phyloP scores from a whole-genome alignment of 2,888 invertebrate genomes.

The Lepetodrilus schrolli region DNA sequence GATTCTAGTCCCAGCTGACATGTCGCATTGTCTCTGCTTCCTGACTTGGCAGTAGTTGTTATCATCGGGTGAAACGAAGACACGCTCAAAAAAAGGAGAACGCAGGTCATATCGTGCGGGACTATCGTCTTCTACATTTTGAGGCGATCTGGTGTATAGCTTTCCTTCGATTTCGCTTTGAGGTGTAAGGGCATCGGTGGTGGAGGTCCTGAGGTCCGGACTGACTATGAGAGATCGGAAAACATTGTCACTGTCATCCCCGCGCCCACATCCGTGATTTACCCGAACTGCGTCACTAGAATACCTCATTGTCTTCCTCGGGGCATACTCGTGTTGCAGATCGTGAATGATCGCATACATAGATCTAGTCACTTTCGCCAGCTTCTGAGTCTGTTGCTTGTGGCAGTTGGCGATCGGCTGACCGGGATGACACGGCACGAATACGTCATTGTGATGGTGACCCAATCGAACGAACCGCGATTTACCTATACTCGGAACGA shows the following conservation, averaged over 20 bases:
- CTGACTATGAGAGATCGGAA: slow-evolving; percentile 6
- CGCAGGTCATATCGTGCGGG: neutral
- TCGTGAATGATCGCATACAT: slow-evolving; percentile 32
- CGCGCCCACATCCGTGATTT: neutral
- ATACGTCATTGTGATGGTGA: slow-evolving; percentile 9
- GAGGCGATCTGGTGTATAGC: neutral
- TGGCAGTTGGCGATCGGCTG: neutral
- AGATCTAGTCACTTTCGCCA: slow-evolving; percentile 32
- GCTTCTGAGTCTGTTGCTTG: slow-evolving; percentile 13
- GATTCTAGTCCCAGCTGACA: neutral
- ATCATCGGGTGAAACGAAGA: neutral
- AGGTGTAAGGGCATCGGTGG: neutral
- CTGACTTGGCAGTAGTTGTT: neutral
- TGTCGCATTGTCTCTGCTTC: slow-evolving; percentile 13
- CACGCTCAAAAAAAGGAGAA: neutral
- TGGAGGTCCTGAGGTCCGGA: neutral
- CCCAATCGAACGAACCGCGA: neutral
- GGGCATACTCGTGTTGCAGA: slow-evolving; percentile 14
- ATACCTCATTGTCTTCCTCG: slow-evolving; percentile 1
- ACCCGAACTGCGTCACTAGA: neutral
- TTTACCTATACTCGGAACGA: neutral
- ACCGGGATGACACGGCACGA: neutral
- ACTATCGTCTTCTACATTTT: neutral
- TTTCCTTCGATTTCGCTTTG: neutral
- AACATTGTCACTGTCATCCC: neutral